Percentiles rank a stretch among this genome's conserved stretches.
These are phyloP conservation scores for Yponomeuta malinellus DNA, from an alignment of 2,888 invertebrate species.

Conservation along the genomic window DNA sequence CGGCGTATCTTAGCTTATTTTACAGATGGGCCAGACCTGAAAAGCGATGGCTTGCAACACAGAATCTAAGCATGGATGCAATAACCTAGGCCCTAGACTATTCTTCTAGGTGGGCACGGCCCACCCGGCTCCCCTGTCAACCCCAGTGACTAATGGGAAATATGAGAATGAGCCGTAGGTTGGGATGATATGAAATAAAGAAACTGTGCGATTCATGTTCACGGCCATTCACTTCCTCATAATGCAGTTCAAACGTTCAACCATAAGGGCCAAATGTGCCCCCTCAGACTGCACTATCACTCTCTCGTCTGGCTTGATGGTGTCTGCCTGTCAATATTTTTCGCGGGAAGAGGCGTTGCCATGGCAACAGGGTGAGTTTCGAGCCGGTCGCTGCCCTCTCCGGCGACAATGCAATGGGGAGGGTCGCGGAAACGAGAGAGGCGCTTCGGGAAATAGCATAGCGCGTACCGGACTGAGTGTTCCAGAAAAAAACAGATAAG, in stretches of 20 bases:
- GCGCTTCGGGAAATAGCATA: constrained; percentile 11
- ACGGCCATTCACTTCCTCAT: background rate
- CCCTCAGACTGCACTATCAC: background rate
- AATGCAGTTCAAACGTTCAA: background rate
- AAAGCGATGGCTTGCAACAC: no score
- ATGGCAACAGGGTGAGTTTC: constrained; percentile 62
- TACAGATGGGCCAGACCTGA: no score
- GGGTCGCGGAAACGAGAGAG: constrained; percentile 43
- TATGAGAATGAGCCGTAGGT: no score
- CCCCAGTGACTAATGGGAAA: no score
- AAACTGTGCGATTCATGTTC: no score
- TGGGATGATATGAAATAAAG: no score
- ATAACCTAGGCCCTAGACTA: no score
- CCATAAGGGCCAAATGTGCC: background rate
- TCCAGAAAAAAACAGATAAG: no score
- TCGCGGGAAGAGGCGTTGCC: constrained; percentile 63
- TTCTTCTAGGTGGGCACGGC: no score
- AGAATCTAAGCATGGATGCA: no score
- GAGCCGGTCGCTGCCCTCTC: constrained; percentile 59
- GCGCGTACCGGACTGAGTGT: background rate
- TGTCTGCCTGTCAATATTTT: constrained; percentile 61
- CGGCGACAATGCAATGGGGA: constrained; percentile 46
- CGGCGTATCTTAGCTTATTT: no score
- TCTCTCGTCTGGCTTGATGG: constrained; percentile 18
- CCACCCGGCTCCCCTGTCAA: no score